Evolutionary conservation across 2,113 vertebrate species (phyloP).

Genomic region (Amia ocellicauda): DNA sequence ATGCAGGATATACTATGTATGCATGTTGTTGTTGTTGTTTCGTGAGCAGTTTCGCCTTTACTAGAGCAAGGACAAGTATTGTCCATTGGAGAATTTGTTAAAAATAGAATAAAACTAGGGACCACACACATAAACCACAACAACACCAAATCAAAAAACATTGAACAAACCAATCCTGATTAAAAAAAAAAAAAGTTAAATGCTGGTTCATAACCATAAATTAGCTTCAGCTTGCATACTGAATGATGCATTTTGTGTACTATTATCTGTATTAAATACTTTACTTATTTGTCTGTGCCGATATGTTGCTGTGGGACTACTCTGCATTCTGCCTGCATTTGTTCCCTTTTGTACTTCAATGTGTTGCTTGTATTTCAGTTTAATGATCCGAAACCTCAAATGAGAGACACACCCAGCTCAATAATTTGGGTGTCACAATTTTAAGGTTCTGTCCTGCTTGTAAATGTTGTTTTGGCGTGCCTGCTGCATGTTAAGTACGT

Average conservation of each 20-base stretch:
- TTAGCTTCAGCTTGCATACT: neutral
- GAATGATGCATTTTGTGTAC: neutral
- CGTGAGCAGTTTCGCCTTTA: no score
- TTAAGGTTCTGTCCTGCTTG: neutral
- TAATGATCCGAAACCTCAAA: neutral
- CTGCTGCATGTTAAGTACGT: neutral
- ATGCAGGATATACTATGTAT: no score
- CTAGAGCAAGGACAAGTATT: no score
- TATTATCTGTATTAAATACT: neutral
- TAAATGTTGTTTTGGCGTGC: neutral
- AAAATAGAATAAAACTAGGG: no score
- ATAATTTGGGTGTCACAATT: slow-evolving; percentile 13
- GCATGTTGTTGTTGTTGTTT: no score
- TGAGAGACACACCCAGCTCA: neutral
- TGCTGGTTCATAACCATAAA: neutral
- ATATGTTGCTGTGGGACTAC: neutral
- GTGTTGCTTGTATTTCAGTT: neutral
- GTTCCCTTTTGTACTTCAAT: neutral
- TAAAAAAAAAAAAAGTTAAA: no score
- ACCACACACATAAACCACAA: no score
- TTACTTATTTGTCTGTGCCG: neutral
- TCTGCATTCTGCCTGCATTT: neutral
- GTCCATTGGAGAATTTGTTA: no score
- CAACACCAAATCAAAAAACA: no score
- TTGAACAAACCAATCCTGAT: no score